Base-by-base conservation (phyloP, 2,888 invertebrate species). In the Harmothoe impar region DNA sequence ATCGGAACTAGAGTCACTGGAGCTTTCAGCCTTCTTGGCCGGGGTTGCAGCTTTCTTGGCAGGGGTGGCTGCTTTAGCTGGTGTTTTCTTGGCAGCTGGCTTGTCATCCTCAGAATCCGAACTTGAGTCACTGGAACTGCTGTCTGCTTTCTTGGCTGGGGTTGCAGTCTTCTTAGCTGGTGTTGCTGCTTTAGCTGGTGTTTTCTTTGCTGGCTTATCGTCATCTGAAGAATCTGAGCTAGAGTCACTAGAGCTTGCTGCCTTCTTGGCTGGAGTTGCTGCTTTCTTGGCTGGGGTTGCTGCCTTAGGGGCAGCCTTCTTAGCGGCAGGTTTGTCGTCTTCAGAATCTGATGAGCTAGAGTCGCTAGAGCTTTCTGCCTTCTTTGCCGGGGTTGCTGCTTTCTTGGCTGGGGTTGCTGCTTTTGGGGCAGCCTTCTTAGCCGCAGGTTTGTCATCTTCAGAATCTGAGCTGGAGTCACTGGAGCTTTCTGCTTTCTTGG, bases 391-490 rank as follows among this genome's bases (percentile, higher is more conserved):
- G 1, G 72, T 51, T 77, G 15, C 52, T 25, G 43, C 51, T 29
- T 33, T 51, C 7, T 15, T 12, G 62, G 78, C 52, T 15, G 89
- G 89, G 20, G 86, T 56, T 20, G 54, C 54, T 23, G 62, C 31
- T 33, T 86, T 86, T 0, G 5, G 5, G 1, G 81, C 43, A 23
- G 51, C 43, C 35, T 68, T 77, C 52, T 68, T 68, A 1, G 86
- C 31, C 0, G 89, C 29, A 20, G 33, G 20, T 77, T 54, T 33
- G 17, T 89, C 89, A 51, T 77, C 89, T 51, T 31, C 77, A 12
- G 89, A 89, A 77, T 68, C 89, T n/a, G 89, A 89, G 29, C 54
- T 33, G 23, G 89, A 43, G 51, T 89, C 89, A n/a, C 35, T 35
- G 0, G 72, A 72, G 29, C 51, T 77, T 23, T 78, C 78, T 72